Conservation (phyloP, 2,888 invertebrate genomes). For the Chymomyza fuscimana region DNA sequence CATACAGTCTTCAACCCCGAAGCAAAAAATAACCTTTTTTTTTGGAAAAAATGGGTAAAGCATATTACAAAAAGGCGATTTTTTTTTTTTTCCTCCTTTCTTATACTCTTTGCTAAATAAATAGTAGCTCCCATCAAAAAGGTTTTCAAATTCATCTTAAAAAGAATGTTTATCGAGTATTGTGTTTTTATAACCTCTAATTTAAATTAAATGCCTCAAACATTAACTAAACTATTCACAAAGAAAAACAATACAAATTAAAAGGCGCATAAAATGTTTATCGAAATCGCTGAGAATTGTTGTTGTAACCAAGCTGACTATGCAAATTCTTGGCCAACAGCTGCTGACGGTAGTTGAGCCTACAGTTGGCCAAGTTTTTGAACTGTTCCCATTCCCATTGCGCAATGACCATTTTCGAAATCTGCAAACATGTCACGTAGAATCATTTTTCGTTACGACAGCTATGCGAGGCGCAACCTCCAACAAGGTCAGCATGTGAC, state of each 20-base stretch:
- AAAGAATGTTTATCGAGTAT: too few species aligned
- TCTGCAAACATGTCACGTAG: conserved; percentile 65
- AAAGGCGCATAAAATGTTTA: not conserved
- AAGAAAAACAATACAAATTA: not conserved
- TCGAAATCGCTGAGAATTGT: not conserved
- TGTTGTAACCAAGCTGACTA: not conserved
- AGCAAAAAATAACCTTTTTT: too few species aligned
- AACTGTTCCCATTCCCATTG: not conserved
- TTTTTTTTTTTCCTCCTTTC: too few species aligned
- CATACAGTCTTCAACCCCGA: too few species aligned
- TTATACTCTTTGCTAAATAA: too few species aligned
- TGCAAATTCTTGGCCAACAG: not conserved
- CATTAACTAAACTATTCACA: not conserved
- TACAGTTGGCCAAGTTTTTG: not conserved
- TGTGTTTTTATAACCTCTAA: too few species aligned
- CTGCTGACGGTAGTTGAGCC: not conserved
- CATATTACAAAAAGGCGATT: too few species aligned
- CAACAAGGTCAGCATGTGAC: conserved; percentile 55
- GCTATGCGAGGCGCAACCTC: conserved; percentile 53
- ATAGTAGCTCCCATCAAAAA: too few species aligned
- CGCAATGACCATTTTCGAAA: not conserved
- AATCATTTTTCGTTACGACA: conserved; percentile 59
- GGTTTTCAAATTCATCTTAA: too few species aligned
- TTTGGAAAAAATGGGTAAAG: too few species aligned
- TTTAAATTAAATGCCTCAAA: not conserved